phyloP scores from a whole-genome alignment of 1,140 invertebrate species.

The Heterodera carotae region DNA sequence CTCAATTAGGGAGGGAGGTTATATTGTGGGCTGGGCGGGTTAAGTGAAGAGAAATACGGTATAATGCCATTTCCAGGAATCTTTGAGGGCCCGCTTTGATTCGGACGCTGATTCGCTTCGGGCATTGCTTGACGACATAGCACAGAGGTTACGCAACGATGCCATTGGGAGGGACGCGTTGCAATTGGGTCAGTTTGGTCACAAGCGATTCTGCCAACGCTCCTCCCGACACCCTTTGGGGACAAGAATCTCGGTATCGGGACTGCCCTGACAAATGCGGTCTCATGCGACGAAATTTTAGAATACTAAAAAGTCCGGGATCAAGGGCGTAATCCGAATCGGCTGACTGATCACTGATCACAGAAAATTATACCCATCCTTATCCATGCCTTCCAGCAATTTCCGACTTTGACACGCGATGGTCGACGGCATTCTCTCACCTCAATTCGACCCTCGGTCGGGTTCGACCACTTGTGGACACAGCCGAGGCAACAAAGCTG shows the following conservation, averaged over 20 bases:
- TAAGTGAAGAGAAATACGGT: too few relatives aligned
- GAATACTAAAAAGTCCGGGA: too few relatives aligned
- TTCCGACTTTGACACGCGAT: background rate
- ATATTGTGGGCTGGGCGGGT: too few relatives aligned
- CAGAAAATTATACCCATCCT: background rate
- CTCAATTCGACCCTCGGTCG: background rate
- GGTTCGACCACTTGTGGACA: slow-evolving; percentile 19
- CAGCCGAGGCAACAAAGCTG: slow-evolving; percentile 12
- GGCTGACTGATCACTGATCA: background rate
- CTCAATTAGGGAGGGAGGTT: too few relatives aligned
- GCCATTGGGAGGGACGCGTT: background rate
- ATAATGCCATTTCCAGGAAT: background rate
- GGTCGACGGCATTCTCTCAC: background rate
- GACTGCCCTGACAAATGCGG: too few relatives aligned
- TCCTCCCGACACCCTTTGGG: too few relatives aligned
- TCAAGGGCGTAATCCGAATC: too few relatives aligned
- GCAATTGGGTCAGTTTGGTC: background rate
- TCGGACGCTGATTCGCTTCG: slow-evolving; percentile 12
- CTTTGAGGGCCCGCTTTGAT: background rate
- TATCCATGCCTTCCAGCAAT: background rate
- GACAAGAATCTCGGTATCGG: too few relatives aligned
- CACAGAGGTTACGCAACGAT: background rate
- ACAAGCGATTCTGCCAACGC: too few relatives aligned
- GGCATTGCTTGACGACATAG: background rate
- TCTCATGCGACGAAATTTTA: too few relatives aligned